Conservation (phyloP, 1,140 invertebrate species). For the Trinorchestia longiramus region DNA sequence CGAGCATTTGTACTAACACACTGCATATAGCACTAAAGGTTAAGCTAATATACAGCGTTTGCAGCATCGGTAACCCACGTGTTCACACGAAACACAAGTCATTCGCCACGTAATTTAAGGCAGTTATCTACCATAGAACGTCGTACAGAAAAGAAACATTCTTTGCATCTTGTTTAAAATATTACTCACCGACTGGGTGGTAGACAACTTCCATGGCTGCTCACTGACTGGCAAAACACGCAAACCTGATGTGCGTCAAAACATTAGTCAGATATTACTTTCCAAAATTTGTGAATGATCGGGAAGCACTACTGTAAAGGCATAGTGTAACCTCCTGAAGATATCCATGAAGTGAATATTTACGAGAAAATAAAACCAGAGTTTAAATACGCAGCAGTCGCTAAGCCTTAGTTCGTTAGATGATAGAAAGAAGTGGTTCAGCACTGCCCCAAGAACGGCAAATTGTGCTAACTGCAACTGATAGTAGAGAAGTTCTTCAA, state of each 20-base stretch:
- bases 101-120: neutral
- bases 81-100: neutral
- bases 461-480: neutral
- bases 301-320: neutral
- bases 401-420: too few relatives aligned
- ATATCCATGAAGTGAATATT: neutral
- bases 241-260: too few relatives aligned
- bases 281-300: neutral
- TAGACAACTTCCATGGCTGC: too few relatives aligned
- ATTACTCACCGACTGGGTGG: too few relatives aligned
- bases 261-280: too few relatives aligned
- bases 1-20: neutral
- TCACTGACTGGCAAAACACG: too few relatives aligned
- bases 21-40: neutral
- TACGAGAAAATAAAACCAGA: neutral
- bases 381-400: neutral
- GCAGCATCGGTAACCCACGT: too few relatives aligned
- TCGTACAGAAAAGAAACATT: too few relatives aligned
- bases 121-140: neutral
- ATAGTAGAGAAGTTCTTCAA: neutral
- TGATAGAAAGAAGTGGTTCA: neutral
- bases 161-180: too few relatives aligned
- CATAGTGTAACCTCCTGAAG: neutral
- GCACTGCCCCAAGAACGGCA: neutral
- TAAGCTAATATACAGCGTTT: neutral